These are phyloP conservation scores for Actinostola sp. DNA, from an alignment of 92 coral and sea anemone species.

Conservation along the genomic window DNA sequence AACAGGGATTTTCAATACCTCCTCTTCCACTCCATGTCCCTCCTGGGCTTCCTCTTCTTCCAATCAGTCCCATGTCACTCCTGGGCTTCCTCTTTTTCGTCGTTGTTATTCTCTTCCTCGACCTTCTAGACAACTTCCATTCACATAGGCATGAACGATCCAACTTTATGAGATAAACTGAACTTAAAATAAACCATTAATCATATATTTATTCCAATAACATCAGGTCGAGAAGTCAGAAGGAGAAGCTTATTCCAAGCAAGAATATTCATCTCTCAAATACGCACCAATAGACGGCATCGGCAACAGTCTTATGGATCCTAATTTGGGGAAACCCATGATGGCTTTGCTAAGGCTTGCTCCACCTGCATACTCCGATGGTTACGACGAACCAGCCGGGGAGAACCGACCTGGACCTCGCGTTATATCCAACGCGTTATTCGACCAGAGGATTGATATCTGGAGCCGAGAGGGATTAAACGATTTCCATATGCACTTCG, in stretches of 20 bases:
- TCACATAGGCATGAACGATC: no score
- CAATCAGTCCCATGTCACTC: no score
- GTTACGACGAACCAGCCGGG: conserved; percentile 91
- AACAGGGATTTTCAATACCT: no score
- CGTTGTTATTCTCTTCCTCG: no score
- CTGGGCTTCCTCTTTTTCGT: no score
- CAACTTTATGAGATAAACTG: not conserved
- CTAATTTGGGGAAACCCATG: conserved; percentile 87
- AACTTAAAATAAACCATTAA: not conserved
- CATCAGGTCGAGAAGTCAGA: conserved; percentile 20
- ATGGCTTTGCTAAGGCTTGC: conserved; percentile 82
- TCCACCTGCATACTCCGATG: conserved; percentile 79
- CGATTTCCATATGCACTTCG: conserved; percentile 94
- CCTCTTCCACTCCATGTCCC: no score
- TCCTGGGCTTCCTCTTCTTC: no score
- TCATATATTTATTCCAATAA: not conserved
- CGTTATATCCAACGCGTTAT: conserved; percentile 80
- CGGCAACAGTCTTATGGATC: conserved; percentile 82
- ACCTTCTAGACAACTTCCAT: no score
- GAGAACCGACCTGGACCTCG: conserved; percentile 84
- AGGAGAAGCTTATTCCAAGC: conserved; percentile 9
- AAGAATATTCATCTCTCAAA: conserved; percentile 54
- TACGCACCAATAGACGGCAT: conserved; percentile 81
- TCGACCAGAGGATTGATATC: conserved; percentile 82
- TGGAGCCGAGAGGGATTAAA: conserved; percentile 80